Percentiles rank a stretch among this genome's conserved stretches.
Evolutionary conservation across 2,797 vertebrate genomes (phyloP).

Genomic region (Masticophis lateralis): DNA sequence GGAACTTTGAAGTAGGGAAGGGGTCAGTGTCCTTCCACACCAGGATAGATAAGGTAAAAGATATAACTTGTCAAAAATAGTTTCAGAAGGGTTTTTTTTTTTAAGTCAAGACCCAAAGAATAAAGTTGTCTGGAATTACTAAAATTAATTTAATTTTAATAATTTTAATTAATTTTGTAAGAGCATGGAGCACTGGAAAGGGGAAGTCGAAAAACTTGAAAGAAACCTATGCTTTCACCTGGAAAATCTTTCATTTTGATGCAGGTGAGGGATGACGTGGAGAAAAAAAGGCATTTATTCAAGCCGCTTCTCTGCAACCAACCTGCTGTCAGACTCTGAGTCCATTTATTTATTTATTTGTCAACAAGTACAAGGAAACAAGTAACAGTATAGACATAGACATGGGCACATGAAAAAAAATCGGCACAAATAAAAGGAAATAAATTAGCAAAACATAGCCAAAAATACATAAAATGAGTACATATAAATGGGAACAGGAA

Average conservation of each 20-base stretch:
- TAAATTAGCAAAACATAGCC: too few species aligned
- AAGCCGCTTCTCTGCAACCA: not conserved
- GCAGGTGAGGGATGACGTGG: too few species aligned
- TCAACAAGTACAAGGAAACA: too few species aligned
- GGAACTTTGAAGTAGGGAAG: not conserved
- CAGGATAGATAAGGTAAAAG: not conserved
- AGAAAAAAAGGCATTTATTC: not conserved
- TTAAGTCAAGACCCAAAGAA: not conserved
- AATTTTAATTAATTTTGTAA: too few species aligned
- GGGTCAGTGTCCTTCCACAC: not conserved
- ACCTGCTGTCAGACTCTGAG: not conserved
- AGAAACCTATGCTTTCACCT: not conserved
- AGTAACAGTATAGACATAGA: too few species aligned
- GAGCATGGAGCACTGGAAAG: too few species aligned
- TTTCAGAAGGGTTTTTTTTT: not conserved
- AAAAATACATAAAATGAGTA: too few species aligned
- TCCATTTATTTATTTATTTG: too few species aligned
- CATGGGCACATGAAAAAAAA: too few species aligned
- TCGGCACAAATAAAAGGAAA: too few species aligned
- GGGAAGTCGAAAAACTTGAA: not conserved
- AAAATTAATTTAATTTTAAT: not conserved
- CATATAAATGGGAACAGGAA: too few species aligned
- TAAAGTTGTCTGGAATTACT: not conserved
- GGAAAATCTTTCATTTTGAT: not conserved
- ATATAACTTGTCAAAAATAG: not conserved